Evolutionary conservation across 2,888 invertebrate species (phyloP).

Genomic region (Drosophila picticornis): DNA sequence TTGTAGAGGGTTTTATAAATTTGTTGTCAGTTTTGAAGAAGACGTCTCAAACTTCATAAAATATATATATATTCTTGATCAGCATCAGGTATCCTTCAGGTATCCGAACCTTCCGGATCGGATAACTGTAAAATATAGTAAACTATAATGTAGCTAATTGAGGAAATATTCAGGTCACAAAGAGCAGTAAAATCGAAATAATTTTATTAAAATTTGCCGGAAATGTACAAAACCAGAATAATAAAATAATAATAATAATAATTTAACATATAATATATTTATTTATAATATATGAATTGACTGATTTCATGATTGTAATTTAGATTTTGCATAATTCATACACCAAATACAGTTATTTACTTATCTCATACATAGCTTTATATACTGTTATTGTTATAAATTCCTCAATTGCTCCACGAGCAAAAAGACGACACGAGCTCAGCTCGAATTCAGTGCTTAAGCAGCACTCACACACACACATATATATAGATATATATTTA

Average conservation of each 20-base stretch:
- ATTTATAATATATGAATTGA: background rate
- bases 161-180: no score
- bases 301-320: background rate
- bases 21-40: background rate
- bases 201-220: background rate
- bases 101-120: background rate
- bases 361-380: background rate
- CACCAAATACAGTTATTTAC: background rate
- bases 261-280: background rate
- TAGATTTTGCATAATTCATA: background rate
- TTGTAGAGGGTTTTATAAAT: background rate
- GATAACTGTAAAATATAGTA: background rate
- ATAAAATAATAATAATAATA: background rate
- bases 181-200: background rate
- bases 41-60: background rate
- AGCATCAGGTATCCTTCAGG: background rate
- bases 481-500: background rate
- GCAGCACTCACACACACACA: background rate
- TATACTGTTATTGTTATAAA: background rate
- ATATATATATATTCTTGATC: background rate
- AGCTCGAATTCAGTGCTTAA: conserved; percentile 1
- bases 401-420: background rate
- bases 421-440: conserved; percentile 4
- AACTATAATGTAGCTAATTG: background rate
- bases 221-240: background rate